Evolutionary conservation across 2,113 vertebrate species (phyloP).

Genomic region (Piprites chloris): DNA sequence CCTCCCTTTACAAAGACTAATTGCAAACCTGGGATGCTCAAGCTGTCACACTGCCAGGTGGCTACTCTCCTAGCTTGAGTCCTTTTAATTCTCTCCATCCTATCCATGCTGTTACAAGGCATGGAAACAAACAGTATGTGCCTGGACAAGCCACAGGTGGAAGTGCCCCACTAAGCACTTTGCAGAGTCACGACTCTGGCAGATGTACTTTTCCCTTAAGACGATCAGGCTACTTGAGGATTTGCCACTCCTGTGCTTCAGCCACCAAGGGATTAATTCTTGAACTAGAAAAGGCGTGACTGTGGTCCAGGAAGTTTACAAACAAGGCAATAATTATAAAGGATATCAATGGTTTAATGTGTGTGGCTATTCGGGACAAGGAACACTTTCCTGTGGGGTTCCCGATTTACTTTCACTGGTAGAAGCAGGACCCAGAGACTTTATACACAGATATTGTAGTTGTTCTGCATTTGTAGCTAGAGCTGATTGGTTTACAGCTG

Average conservation of each 20-base stretch:
- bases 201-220: neutral
- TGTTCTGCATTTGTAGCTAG: neutral
- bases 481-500: neutral
- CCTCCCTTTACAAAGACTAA: neutral
- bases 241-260: neutral
- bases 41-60: neutral
- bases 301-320: neutral
- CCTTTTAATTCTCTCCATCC: neutral
- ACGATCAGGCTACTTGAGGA: neutral
- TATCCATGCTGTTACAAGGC: neutral
- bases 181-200: neutral
- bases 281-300: neutral
- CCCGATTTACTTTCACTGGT: neutral
- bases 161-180: neutral
- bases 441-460: neutral
- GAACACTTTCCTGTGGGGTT: neutral
- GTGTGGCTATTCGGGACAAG: neutral
- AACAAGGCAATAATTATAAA: neutral
- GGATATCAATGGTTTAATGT: neutral
- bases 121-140: neutral
- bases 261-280: conserved; percentile 1
- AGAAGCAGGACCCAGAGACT: neutral
- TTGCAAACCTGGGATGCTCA: neutral
- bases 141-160: neutral
- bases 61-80: neutral